Base-by-base conservation (phyloP, 2,113 vertebrate species). In the Anas platyrhynchos region DNA sequence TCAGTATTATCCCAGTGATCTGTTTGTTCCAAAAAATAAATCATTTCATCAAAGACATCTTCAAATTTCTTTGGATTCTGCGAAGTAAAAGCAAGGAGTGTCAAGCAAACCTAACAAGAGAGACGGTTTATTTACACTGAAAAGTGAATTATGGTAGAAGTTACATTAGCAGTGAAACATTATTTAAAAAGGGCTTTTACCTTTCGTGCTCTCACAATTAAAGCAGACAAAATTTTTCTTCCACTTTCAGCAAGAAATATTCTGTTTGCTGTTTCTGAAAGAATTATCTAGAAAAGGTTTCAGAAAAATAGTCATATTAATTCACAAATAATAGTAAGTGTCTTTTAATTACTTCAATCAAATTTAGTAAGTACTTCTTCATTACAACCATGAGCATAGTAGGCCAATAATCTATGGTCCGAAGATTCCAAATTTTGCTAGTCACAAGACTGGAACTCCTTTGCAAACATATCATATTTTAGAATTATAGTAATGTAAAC, bases 11-110 rank as follows among this genome's bases (percentile, higher is more conserved):
- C 98, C 99, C 99, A 99, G 93, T 99, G 98, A 91, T 99, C 99
- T 1, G 98, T 98, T 76, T 99, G 97, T 89, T 99, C 99, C 97
- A 99, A 97, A 97, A 99, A 99, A 91, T 93, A 80, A 72, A 99
- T 99, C 99, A 99, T 99, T 97, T 99, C 99, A 91, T 99, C 99
- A 96, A 99, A 99, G 88, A 99, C 98, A 66, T 99, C 99, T 96
- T 99, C 99, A 95, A 99, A 99, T 96, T 99, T 99, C 95, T 99
- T 99, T 79, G 99, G 99, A 97, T 98, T 99, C 99, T 99, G 97
- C 46, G 87, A 76, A 83, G 55, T 21, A 86, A 93, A 93, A 85
- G 72, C 65, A 77, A 20, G 22, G 36, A 90, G 16, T 38, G 80
- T 32, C 25, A 87, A 69, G 79, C 22, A 88, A 80, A 36, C 31